Conservation (phyloP, 2,113 vertebrate species). For the Todiramphus chloris region DNA sequence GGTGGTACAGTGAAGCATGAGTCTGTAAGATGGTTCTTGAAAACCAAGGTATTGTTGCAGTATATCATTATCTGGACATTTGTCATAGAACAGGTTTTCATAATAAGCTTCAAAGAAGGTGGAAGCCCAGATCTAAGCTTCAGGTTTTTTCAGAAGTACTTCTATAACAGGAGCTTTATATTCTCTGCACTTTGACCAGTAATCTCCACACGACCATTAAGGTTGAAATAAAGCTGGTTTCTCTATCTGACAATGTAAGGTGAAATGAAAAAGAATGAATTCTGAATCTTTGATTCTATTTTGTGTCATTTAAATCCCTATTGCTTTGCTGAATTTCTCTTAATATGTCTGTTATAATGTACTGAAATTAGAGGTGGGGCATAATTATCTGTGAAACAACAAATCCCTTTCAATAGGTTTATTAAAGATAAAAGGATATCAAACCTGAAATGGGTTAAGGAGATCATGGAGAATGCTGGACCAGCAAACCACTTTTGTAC, state of each 20-base stretch:
- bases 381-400: constrained; percentile 35
- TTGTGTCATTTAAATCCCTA: constrained; percentile 42
- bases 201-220: constrained; percentile 50
- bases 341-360: constrained; percentile 9
- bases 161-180: constrained; percentile 59
- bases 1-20: neutral
- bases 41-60: constrained; percentile 45
- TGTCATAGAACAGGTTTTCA: constrained; percentile 61
- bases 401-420: constrained; percentile 10
- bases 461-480: neutral
- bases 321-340: constrained; percentile 36
- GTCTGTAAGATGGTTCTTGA: constrained; percentile 15
- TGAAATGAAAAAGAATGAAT: constrained; percentile 41
- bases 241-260: constrained; percentile 10
- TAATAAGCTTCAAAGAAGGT: constrained; percentile 61
- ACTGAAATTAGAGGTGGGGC: constrained; percentile 23
- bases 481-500: constrained; percentile 3
- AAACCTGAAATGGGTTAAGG: constrained; percentile 21
- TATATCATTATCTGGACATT: constrained; percentile 63
- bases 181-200: constrained; percentile 62
- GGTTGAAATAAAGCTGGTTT: constrained; percentile 49
- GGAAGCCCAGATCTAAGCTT: constrained; percentile 61
- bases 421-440: constrained; percentile 34
- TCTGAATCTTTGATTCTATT: constrained; percentile 53
- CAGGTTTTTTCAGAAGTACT: constrained; percentile 47